Base-by-base conservation (phyloP, 2,888 invertebrate species). In the Scaptomyza flava region DNA sequence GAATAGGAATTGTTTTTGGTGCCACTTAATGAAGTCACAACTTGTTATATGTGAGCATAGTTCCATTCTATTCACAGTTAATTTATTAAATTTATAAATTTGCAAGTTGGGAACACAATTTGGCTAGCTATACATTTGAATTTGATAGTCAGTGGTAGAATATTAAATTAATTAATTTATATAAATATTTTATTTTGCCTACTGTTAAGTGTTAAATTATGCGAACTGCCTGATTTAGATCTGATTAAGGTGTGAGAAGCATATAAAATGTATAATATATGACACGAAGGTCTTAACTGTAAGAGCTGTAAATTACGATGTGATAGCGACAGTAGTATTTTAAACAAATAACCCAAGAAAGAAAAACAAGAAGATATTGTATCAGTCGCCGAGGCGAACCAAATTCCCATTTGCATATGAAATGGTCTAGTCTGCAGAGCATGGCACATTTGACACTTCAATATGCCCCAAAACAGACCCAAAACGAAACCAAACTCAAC, bases 201-300 rank as follows among this genome's bases (percentile, higher is more conserved):
- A 78, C 79, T 79, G 71, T 82, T 68, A 70, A 66, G 34, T 47
- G 9, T 60, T 76, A 85, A 81, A 70, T 87, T 87, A 82, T 87
- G 86, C 81, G 82, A 87, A 81, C 61, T 64, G 60, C 34, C 27
- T 41, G 46, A 51, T 17, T 38, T 53, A 51, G 68, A 69, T 65
- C 84, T 68, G 20, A n/a, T 79, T 54, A 68, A 68, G 52, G 53
- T 46, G 59, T 54, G 68, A 33, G 48, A 65, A 41, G 52, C 78
- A 67, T 57, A 85, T 82, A 87, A 87, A 82, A 83, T 87, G 14
- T 59, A 62, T 80, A 80, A 85, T 69, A 80, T 85, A 82, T 70
- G 81, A 48, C 45, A 53, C 53, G 71, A 65, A 68, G 65, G 74
- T 62, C 66, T 73, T 82, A 82, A 82, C 82, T 82, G 82, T 82